Evolutionary conservation across 1,140 invertebrate species (phyloP).

Genomic region (Phocides pigmalion): DNA sequence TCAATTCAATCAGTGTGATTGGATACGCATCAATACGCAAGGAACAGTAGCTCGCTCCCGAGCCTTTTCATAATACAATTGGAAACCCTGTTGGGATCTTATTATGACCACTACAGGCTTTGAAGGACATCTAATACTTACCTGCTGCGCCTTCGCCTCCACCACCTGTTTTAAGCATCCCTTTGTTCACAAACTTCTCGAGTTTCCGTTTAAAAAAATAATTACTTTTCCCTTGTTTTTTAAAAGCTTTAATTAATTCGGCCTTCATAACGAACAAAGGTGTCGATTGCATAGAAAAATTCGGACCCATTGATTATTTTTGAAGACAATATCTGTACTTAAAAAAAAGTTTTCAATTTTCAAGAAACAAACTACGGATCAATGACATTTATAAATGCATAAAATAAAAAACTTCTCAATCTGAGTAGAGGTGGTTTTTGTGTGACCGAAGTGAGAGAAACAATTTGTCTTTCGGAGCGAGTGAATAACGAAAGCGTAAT

Average conservation of each 20-base stretch:
- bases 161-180: constrained; percentile 43
- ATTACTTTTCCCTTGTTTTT: constrained; percentile 53
- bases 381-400: constrained; percentile 53
- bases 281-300: constrained; percentile 65
- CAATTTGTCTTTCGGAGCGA: constrained; percentile 51
- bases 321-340: constrained; percentile 32
- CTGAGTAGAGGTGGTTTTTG: constrained; percentile 46
- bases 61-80: constrained; percentile 23
- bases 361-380: constrained; percentile 44
- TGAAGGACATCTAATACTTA: constrained; percentile 26
- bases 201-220: constrained; percentile 59
- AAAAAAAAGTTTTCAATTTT: constrained; percentile 31
- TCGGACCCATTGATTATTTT: constrained; percentile 44
- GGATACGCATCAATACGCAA: constrained; percentile 55
- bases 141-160: constrained; percentile 20
- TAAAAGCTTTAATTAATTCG: constrained; percentile 70
- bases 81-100: constrained; percentile 24
- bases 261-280: constrained; percentile 59
- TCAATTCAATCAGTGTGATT: constrained; percentile 71
- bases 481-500: constrained; percentile 51
- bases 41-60: constrained; percentile 41
- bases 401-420: constrained; percentile 47
- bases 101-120: constrained; percentile 20
- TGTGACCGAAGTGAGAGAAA: constrained; percentile 48
- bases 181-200: constrained; percentile 70